phyloP scores from a whole-genome alignment of 2,113 vertebrate species.

The Microtus montanus region DNA sequence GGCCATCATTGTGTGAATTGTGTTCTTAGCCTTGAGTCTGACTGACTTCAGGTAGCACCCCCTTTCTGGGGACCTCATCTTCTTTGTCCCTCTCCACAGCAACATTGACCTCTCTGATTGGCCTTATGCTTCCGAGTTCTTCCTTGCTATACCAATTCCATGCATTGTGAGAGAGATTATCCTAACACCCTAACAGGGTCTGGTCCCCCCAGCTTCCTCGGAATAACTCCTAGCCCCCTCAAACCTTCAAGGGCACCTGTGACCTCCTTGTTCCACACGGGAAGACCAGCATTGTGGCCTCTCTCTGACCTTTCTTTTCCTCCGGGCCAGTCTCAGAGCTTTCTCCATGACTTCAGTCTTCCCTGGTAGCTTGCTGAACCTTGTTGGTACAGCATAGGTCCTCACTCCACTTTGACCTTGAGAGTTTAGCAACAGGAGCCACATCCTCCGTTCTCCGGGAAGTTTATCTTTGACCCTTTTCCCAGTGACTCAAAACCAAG shows the following conservation, averaged over 20 bases:
- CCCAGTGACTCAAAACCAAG: background rate
- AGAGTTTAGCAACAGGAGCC: background rate
- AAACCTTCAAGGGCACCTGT: background rate
- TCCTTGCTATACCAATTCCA: background rate
- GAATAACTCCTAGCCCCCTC: background rate
- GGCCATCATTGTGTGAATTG: background rate
- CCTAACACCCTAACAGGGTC: background rate
- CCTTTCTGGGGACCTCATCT: background rate
- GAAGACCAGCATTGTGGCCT: fast-evolving
- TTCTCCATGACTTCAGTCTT: background rate
- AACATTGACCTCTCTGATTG: fast-evolving
- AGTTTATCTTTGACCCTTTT: background rate
- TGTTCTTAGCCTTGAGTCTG: background rate
- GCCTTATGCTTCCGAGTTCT: background rate
- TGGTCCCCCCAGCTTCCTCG: background rate
- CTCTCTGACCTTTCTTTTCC: background rate
- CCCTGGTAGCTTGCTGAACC: background rate
- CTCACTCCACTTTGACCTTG: background rate
- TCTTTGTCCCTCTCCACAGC: background rate
- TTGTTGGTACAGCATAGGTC: background rate
- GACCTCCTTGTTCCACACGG: fast-evolving
- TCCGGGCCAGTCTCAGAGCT: background rate
- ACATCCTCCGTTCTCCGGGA: background rate
- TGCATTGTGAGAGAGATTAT: background rate
- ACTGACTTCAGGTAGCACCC: background rate